Percentiles rank a stretch among this genome's conserved stretches.
phyloP scores from a whole-genome alignment of 2,797 vertebrate species.

The Macrochelys suwanniensis region DNA sequence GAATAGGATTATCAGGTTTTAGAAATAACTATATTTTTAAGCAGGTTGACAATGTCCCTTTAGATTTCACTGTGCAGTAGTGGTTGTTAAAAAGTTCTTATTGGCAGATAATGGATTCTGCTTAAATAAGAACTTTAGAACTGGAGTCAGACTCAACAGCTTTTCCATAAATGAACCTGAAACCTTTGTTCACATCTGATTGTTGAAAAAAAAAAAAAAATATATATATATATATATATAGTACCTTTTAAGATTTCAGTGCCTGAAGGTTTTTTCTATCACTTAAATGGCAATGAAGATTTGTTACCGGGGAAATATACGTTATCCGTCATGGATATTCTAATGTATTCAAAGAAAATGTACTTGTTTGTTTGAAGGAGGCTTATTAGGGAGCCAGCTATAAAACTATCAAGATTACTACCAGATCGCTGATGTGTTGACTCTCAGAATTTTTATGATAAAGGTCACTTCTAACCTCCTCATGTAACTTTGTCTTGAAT shows the following conservation, averaged over 20 bases:
- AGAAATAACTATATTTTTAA: conserved; percentile 13
- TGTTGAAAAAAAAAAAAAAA: no score
- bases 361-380: conserved; percentile 18
- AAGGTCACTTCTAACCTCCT: not conserved
- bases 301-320: not conserved
- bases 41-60: fast-evolving
- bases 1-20: not conserved
- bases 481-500: not conserved
- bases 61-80: not conserved
- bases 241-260: not conserved
- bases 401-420: not conserved
- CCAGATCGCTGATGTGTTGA: not conserved
- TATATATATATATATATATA: not conserved
- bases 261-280: not conserved
- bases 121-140: not conserved
- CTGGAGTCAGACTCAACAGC: not conserved
- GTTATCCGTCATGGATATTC: not conserved
- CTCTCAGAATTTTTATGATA: not conserved
- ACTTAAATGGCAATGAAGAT: conserved; percentile 7
- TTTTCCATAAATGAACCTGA: not conserved
- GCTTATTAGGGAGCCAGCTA: not conserved
- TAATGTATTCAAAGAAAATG: not conserved
- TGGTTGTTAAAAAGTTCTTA: not conserved
- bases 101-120: not conserved
- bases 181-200: not conserved